Evolutionary conservation across 2,113 vertebrate species (phyloP).

Genomic region (Chiloscyllium plagiosum): DNA sequence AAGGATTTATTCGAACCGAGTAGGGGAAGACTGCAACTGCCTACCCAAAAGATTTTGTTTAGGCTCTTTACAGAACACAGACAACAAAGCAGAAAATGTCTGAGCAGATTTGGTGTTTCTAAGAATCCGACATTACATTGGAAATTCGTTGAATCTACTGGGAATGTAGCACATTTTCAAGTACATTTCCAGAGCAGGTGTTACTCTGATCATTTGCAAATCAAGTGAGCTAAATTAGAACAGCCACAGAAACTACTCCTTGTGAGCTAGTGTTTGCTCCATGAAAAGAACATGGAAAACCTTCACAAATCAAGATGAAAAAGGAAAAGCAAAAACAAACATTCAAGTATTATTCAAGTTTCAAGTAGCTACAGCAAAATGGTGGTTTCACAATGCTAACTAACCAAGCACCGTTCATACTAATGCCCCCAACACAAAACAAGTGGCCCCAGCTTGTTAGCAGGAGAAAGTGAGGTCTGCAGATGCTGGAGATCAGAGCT

Average conservation of each 20-base stretch:
- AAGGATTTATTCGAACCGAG: background rate
- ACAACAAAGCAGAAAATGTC: background rate
- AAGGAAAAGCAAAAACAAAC: background rate
- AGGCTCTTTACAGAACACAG: background rate
- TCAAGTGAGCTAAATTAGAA: background rate
- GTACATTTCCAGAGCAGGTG: constrained; percentile 25
- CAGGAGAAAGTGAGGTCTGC: too few species aligned
- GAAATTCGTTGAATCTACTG: background rate
- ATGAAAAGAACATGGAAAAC: background rate
- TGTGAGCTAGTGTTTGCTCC: background rate
- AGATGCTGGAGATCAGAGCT: too few species aligned
- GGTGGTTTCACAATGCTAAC: background rate
- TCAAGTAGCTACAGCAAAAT: background rate
- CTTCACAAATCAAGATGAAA: background rate
- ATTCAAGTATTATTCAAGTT: background rate
- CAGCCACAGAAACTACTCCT: too few species aligned
- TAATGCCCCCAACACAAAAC: background rate
- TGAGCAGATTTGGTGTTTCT: background rate
- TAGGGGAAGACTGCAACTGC: background rate
- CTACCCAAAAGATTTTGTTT: background rate
- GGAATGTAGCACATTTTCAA: background rate
- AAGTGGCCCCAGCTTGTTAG: too few species aligned
- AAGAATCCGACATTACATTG: background rate
- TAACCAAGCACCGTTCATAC: background rate
- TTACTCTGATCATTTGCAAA: background rate